Evolutionary conservation across 1,140 invertebrate genomes (phyloP).

Genomic region (Hydropsyche tenuis): DNA sequence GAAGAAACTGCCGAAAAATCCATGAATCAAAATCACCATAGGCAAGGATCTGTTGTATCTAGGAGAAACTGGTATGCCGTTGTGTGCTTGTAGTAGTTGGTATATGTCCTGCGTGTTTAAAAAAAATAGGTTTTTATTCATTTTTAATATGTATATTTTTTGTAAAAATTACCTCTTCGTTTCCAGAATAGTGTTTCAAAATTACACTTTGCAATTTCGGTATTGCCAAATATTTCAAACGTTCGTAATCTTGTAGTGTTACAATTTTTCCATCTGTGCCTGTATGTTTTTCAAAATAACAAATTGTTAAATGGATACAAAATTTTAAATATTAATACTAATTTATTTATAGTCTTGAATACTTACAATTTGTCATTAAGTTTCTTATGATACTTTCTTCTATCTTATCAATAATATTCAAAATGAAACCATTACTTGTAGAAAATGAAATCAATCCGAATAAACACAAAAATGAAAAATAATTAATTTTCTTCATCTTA

Average conservation of each 20-base stretch:
- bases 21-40: not conserved
- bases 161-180: not conserved
- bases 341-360: too few relatives aligned
- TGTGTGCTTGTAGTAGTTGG: not conserved
- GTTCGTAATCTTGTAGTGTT: not conserved
- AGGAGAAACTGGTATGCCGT: not conserved
- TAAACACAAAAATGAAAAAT: too few relatives aligned
- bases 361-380: not conserved
- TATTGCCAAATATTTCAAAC: not conserved
- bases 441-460: too few relatives aligned
- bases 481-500: too few relatives aligned
- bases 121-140: too few relatives aligned
- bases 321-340: too few relatives aligned
- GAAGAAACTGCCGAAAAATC: not conserved
- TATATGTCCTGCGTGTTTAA: not conserved
- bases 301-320: not conserved
- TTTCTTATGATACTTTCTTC: not conserved
- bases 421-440: too few relatives aligned
- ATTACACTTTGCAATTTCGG: not conserved
- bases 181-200: not conserved
- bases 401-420: not conserved
- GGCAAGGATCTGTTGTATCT: slow-evolving; percentile 2
- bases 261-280: not conserved
- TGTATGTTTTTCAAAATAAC: not conserved
- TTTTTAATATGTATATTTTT: too few relatives aligned